Evolutionary conservation across 2,797 vertebrate genomes (phyloP), one percentile per base, ranked within the genome.

Genomic region (Picus viridis): DNA sequence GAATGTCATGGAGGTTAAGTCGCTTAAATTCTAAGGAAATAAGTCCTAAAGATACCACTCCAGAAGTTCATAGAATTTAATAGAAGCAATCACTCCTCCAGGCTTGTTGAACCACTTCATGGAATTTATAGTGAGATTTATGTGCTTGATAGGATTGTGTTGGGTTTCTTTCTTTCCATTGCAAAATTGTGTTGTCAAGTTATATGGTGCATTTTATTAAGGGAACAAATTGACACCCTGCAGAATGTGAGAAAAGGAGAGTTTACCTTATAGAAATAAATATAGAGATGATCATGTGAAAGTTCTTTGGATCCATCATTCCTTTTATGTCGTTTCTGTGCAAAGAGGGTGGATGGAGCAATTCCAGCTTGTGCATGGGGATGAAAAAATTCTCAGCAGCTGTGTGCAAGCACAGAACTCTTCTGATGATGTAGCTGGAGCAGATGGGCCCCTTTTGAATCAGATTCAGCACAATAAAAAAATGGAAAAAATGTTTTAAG

Each of bases 361-460:
- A 54, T 88, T 84, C 61, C 92, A 94, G 53, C 61, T 82, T 78
- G 85, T 90, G 74, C 64, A 47, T 2, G 14, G 83, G 80, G 88
- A 84, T 45, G 71, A 61, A 81, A 93, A 86, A 81, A 93, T 84
- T 54, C 41, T 92, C 71, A 7, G 77, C 92, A 93, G 92, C 89
- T 92, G 64, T 74, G 65, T 76, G 74, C 18, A 90, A 90, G 71
- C 64, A 51, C 88, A 91, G 64, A 92, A 47, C 61, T 91, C 74
- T 93, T 69, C 62, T 86, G 68, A 61, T 91, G 88, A 78, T 93
- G 67, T 82, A 91, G 89, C 80, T 88, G 72, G 74, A 94, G 67
- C 77, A 89, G 89, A 93, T 94, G 92, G 94, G 94, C 93, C 92
- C 29, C 94, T 95, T 94, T 94, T 94, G 89, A 94, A 82, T 77